Percentiles rank a stretch among this genome's conserved stretches.
phyloP scores from a whole-genome alignment of 1,140 invertebrate genomes.

The Ganaspis sp. region DNA sequence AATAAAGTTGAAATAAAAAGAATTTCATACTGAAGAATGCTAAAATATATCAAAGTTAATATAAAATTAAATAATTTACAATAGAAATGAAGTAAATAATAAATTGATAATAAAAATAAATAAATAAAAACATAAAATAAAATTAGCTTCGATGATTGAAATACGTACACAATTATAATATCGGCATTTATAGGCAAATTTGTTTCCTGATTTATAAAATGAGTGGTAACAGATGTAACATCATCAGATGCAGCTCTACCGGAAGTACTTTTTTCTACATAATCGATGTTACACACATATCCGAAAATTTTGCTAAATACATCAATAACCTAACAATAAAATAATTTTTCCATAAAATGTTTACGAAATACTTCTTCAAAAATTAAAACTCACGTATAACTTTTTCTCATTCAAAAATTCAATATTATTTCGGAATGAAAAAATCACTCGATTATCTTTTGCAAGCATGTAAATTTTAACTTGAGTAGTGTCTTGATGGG shows the following conservation, averaged over 20 bases:
- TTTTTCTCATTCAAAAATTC: slow-evolving; percentile 67
- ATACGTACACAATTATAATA: slow-evolving; percentile 70
- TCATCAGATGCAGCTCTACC: slow-evolving; percentile 59
- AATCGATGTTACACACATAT: slow-evolving; percentile 77
- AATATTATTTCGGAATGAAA: slow-evolving; percentile 75
- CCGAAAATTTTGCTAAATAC: slow-evolving; percentile 70
- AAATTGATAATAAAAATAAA: not conserved
- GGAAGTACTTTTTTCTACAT: slow-evolving; percentile 68
- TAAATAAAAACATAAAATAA: not conserved
- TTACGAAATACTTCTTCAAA: not conserved
- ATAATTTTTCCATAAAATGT: slow-evolving; percentile 7
- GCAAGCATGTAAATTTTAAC: slow-evolving; percentile 77
- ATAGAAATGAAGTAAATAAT: too few species aligned
- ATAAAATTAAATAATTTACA: too few species aligned
- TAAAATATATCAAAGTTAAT: too few species aligned
- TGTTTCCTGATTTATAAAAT: slow-evolving; percentile 73
- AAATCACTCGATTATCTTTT: slow-evolving; percentile 74
- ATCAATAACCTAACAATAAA: slow-evolving; percentile 67
- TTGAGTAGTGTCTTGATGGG: slow-evolving; percentile 66
- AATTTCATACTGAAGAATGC: too few species aligned
- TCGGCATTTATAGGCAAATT: slow-evolving; percentile 70
- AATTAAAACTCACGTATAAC: slow-evolving; percentile 72
- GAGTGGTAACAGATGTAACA: slow-evolving; percentile 72
- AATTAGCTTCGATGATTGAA: not conserved
- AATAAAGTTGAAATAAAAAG: not conserved